Evolutionary conservation across 1,140 invertebrate species (phyloP), one percentile per base, ranked within the genome.

Genomic region (Copidosoma floridanum): DNA sequence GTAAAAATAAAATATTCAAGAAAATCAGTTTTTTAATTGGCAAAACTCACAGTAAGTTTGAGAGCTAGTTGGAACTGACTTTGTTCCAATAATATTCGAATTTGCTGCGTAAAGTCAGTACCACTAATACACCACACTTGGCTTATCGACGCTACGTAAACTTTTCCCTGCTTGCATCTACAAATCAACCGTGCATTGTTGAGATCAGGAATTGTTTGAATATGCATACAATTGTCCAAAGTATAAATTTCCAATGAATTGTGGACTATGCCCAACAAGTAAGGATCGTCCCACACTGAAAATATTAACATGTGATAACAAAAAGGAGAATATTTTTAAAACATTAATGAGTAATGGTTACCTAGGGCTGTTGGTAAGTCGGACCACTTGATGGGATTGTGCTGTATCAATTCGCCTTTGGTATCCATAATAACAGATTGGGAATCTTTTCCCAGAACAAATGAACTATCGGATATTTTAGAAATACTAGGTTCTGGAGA

Each of bases 31-130:
- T 3, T 12, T 10, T n/a, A 38, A 40, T 40, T 12, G 23, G 27
- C 26, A 21, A 26, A 53, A 35, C 59, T 61, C 82, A 95, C 93
- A n/a, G 91, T 93, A 57, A 98, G 79, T 76, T 92, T 89, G 20
- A 97, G 82, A n/a, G 95, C 95, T 37, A 98, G 79, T 77, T 96
- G 91, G 82, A 97, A 98, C 69, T 96, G 90, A 79, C 96, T 96
- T 65, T 91, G 87, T 64, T 90, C 86, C 1, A 97, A 75, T 20
- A 98, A 80, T 59, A 88, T 85, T 68, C 89, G 82, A 12, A 94
- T 89, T 81, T 98, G 95, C 55, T 86, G 86, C 3, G 86, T 83
- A 54, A 93, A 82, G 60, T 94, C 89, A 6, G 93, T 85, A 11
- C 87, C 82, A 47, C 84, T 86, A 21, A 98, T 79, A 70, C 89